Percentiles rank a stretch among this genome's conserved stretches.
Evolutionary conservation across 2,888 invertebrate genomes (phyloP).

Genomic region (Villa cingulata): DNA sequence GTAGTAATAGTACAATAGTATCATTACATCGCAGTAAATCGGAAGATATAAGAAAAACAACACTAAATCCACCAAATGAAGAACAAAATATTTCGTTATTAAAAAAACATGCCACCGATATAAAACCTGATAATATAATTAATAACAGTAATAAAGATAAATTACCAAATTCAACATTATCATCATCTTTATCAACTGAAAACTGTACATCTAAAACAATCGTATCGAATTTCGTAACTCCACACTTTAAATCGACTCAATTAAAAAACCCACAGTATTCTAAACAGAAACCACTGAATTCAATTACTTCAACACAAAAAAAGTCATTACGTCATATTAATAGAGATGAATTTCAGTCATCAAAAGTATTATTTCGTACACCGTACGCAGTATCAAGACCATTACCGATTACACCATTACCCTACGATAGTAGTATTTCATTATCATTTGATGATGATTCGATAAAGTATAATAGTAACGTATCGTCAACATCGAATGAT

Average conservation of each 20-base stretch:
- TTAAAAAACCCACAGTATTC: conserved; percentile 7
- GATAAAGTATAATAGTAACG: conserved; percentile 16
- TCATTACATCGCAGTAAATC: background rate
- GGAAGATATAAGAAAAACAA: too few relatives aligned
- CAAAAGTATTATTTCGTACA: conserved; percentile 34
- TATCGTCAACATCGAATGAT: background rate
- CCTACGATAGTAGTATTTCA: conserved; percentile 27
- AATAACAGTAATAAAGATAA: background rate
- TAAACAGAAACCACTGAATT: background rate
- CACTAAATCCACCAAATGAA: conserved; percentile 1
- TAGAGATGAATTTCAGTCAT: conserved; percentile 30
- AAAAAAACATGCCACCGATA: background rate
- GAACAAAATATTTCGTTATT: background rate
- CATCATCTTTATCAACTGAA: conserved; percentile 8
- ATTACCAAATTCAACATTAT: background rate
- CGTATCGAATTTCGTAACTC: conserved; percentile 28
- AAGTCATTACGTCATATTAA: conserved; percentile 18
- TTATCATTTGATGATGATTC: conserved; percentile 28
- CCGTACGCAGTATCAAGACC: conserved; percentile 31
- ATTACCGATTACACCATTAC: conserved; percentile 17
- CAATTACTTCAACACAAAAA: conserved; percentile 5
- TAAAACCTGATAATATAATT: conserved; percentile 2
- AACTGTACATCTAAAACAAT: conserved; percentile 21
- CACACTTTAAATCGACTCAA: conserved; percentile 24
- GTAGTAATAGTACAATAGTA: too few relatives aligned